A percentile compares a stretch with the other conserved stretches of the same genome.
phyloP scores from a whole-genome alignment of 2,888 invertebrate species.

The Caenorhabditis panamensis region DNA sequence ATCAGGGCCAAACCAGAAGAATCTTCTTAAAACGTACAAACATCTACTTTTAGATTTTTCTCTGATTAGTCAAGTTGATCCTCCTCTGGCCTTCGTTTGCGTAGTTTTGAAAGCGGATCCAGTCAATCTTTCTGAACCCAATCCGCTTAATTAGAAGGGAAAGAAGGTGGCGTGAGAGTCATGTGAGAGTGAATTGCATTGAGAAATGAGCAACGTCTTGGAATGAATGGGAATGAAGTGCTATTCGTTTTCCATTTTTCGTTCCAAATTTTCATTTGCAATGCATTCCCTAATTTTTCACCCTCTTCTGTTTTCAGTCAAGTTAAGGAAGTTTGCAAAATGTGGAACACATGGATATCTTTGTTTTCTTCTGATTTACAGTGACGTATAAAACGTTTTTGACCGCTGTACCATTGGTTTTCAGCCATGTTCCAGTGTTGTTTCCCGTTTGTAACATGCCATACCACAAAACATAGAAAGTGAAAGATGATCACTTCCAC shows the following conservation, averaged over 20 bases:
- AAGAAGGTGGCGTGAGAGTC: not conserved
- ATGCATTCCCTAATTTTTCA: too few species aligned
- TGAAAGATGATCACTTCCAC: too few species aligned
- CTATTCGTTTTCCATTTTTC: not conserved
- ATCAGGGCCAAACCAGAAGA: not conserved
- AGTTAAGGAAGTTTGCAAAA: too few species aligned
- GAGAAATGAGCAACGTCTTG: not conserved
- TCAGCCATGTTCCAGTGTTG: too few species aligned
- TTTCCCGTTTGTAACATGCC: too few species aligned
- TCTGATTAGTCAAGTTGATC: not conserved
- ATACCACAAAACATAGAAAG: too few species aligned
- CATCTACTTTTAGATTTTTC: too few species aligned
- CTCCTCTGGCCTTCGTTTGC: not conserved
- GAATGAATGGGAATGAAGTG: not conserved
- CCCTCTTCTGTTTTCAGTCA: too few species aligned
- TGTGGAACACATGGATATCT: too few species aligned
- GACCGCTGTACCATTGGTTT: too few species aligned
- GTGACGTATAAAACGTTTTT: too few species aligned
- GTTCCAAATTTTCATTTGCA: not conserved
- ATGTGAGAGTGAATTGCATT: not conserved
- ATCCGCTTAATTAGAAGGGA: constrained; percentile 5
- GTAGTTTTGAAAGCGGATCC: not conserved
- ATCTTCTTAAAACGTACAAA: not conserved
- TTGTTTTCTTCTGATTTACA: too few species aligned
- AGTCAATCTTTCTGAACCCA: not conserved